Percentiles rank a stretch among this genome's conserved stretches.
These are phyloP conservation scores for Cheilosia scutellata DNA, from an alignment of 2,888 invertebrate species.

Conservation along the genomic window DNA sequence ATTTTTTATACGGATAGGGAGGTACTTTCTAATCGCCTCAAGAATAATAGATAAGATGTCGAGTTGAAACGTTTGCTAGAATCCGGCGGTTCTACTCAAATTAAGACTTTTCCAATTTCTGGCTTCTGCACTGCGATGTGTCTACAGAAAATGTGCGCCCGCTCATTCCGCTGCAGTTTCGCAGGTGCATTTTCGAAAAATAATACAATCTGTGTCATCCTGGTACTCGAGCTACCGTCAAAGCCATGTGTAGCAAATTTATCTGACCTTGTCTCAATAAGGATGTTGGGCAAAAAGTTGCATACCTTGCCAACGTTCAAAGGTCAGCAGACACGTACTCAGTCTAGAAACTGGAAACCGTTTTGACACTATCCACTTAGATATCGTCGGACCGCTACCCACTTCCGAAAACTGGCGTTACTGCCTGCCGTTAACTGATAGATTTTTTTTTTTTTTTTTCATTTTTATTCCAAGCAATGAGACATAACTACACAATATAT, in stretches of 20 bases:
- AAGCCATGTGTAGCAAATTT: not conserved
- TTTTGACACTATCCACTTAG: slow-evolving; percentile 76
- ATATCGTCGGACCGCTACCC: not conserved
- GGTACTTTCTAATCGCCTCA: too few relatives aligned
- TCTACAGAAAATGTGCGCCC: not conserved
- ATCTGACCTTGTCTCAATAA: not conserved
- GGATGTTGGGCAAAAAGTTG: slow-evolving; percentile 1
- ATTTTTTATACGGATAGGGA: too few relatives aligned
- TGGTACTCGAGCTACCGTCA: not conserved
- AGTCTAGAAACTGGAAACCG: slow-evolving; percentile 75
- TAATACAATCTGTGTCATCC: not conserved
- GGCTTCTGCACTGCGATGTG: not conserved
- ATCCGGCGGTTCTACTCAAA: too few relatives aligned
- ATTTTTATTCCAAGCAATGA: too few relatives aligned
- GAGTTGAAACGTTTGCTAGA: too few relatives aligned
- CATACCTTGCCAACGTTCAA: slow-evolving; percentile 16
- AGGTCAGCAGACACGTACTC: not conserved
- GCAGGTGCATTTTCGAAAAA: not conserved
- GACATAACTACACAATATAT: too few relatives aligned
- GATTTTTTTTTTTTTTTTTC: too few relatives aligned
- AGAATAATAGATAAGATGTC: too few relatives aligned
- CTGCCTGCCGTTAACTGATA: too few relatives aligned
- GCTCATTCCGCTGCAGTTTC: not conserved
- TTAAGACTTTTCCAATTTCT: not conserved
- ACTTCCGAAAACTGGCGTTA: too few relatives aligned